Base-by-base conservation (phyloP, 1,140 invertebrate species). In the Stenopsyche tienmushanensis region DNA sequence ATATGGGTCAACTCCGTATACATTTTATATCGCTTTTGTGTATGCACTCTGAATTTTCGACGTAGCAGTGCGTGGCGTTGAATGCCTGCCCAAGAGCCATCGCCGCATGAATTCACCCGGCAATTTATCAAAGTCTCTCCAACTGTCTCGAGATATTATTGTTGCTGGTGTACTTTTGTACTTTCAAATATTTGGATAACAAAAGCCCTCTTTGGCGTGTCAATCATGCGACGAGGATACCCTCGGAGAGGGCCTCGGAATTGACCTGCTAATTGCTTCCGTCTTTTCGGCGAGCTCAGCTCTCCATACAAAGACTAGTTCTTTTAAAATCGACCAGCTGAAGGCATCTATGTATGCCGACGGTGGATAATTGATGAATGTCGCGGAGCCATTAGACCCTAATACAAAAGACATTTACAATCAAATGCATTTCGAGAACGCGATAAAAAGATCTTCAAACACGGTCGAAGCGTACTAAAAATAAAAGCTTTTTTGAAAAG, bases 231-330 rank as follows among this genome's bases (percentile, higher is more conserved):
- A n/a, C n/a, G n/a, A 20, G 24, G 23, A n/a, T 1, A 3, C 23
- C 57, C 42, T 15, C 41, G 24, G 23, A n/a, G n/a, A n/a, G n/a
- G n/a, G n/a, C 57, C 8, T 7, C 44, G 3, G 42, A 60, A 60
- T 60, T 60, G 57, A 60, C 57, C 57, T 44, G 57, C 57, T 60
- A 60, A 60, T 60, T 60, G 57, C 57, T 60, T 60, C 57, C 54
- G 20, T 57, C 25, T 25, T 41, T 41, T n/a, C 5, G 29, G 29
- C 29, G 13, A 34, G 5, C 29, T 34, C 29, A 18, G 23, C 50
- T n/a, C 44, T 17, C 26, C 15, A 41, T 41, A 60, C 41, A 60
- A 49, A 60, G 47, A 34, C 29, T 5, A 13, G 5, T 34, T 13
- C 29, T 7, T 5, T 7, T 34, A 34, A 34, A 34, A 7, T 34